Conservation (phyloP, 2,888 invertebrate genomes). For the Hedya salicella region DNA sequence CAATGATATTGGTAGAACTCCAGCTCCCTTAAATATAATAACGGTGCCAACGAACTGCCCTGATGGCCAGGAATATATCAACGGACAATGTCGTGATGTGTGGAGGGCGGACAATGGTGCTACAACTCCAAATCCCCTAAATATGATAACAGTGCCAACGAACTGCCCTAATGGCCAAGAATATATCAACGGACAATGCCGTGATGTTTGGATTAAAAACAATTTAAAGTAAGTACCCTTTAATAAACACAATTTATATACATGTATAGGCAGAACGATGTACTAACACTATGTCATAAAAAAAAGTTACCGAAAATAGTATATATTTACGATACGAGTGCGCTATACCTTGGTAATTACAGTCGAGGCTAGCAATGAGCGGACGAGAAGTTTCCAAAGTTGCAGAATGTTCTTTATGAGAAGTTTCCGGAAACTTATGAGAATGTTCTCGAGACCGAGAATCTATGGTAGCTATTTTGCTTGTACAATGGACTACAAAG, state of each 20-base stretch:
- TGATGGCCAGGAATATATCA: slow-evolving; percentile 44
- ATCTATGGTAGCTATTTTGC: no score
- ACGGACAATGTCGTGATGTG: slow-evolving; percentile 47
- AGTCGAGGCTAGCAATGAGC: no score
- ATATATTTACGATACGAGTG: no score
- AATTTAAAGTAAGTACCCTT: slow-evolving; percentile 15
- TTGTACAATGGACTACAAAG: no score
- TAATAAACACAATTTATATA: not conserved
- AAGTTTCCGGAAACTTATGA: no score
- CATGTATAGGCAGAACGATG: no score
- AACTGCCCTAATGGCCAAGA: slow-evolving; percentile 30
- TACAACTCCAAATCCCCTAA: slow-evolving; percentile 2
- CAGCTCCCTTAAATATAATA: slow-evolving; percentile 21
- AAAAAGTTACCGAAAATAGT: no score
- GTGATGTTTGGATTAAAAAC: slow-evolving; percentile 54
- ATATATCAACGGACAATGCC: slow-evolving; percentile 44
- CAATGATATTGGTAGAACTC: not conserved
- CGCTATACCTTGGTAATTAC: no score
- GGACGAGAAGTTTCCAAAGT: no score
- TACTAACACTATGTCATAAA: no score
- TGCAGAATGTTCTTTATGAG: no score
- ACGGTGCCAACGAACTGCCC: slow-evolving; percentile 49
- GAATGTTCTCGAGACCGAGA: no score
- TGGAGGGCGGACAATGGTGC: slow-evolving; percentile 26
- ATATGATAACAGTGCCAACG: slow-evolving; percentile 28